Evolutionary conservation across 2,113 vertebrate species (phyloP).

Genomic region (Xyliphius kryptos): DNA sequence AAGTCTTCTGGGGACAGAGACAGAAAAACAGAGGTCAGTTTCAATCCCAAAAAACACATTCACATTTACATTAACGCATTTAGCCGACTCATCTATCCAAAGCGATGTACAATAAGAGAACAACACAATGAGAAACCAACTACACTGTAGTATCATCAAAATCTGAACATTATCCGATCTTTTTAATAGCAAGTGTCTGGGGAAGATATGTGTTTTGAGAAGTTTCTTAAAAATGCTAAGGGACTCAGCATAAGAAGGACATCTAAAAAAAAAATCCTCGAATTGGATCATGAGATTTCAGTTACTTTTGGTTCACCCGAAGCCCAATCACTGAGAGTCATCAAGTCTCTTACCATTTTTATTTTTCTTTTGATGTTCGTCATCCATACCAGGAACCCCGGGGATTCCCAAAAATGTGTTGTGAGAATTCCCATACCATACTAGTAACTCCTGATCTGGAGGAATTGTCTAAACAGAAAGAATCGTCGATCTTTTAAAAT

Average conservation of each 20-base stretch:
- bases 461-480: constrained; percentile 80
- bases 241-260: too few species aligned
- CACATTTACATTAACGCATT: not conserved
- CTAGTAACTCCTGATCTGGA: constrained; percentile 91
- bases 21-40: not conserved
- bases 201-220: too few species aligned
- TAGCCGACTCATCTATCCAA: not conserved
- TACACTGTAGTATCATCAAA: too few species aligned
- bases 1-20: constrained; percentile 75
- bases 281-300: too few species aligned
- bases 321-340: not conserved
- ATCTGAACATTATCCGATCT: too few species aligned
- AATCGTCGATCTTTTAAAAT: not conserved
- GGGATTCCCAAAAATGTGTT: constrained; percentile 95
- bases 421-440: constrained; percentile 95
- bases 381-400: constrained; percentile 84
- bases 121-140: too few species aligned
- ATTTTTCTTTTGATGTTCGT: constrained; percentile 85
- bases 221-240: too few species aligned
- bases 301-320: too few species aligned
- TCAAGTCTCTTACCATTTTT: constrained; percentile 73
- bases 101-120: too few species aligned
- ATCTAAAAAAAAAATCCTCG: too few species aligned
- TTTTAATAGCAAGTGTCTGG: too few species aligned
- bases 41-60: not conserved